phyloP scores from a whole-genome alignment of 2,797 vertebrate genomes.

The Acanthurus tractus region DNA sequence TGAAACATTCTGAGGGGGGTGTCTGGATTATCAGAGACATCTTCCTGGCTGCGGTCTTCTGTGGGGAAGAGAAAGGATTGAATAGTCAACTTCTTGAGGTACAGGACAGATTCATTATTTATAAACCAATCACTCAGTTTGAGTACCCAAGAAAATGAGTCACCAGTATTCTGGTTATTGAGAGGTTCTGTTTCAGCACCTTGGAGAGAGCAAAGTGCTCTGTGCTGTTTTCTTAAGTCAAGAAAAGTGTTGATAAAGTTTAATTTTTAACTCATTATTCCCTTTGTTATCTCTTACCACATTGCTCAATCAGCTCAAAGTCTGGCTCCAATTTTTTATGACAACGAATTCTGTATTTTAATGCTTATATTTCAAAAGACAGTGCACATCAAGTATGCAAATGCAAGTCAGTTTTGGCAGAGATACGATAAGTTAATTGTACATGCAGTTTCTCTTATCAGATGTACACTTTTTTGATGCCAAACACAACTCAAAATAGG shows the following conservation, averaged over 20 bases:
- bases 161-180: background rate
- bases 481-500: background rate
- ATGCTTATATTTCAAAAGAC: background rate
- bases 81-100: background rate
- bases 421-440: background rate
- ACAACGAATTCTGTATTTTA: background rate
- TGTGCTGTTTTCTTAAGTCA: constrained; percentile 12
- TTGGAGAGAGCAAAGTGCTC: constrained; percentile 58
- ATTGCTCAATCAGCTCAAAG: background rate
- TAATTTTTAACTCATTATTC: background rate
- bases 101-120: background rate
- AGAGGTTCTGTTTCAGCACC: constrained; percentile 60
- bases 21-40: background rate
- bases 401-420: background rate
- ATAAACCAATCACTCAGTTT: background rate
- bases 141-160: background rate
- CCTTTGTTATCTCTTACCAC: background rate
- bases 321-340: background rate
- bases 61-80: background rate
- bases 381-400: background rate
- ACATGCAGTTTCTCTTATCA: background rate
- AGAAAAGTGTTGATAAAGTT: constrained; percentile 15
- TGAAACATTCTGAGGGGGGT: constrained; percentile 18
- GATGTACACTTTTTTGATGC: background rate
- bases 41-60: background rate